Base-by-base conservation (phyloP, 2,888 invertebrate species). In the Drosophila multiciliata region DNA sequence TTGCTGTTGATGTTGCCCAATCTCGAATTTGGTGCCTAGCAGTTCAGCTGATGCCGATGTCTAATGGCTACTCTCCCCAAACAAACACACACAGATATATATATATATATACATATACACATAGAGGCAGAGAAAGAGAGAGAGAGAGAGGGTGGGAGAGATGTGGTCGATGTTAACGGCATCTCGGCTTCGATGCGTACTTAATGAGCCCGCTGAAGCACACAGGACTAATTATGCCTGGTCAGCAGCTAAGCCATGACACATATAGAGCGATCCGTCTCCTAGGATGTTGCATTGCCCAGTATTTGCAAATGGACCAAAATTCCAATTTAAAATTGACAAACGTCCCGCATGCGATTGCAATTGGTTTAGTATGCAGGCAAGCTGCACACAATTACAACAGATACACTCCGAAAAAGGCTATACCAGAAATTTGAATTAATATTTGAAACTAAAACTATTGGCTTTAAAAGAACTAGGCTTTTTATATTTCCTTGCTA, bases 281-380 rank as follows among this genome's bases (percentile, higher is more conserved):
- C 55, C 54, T 12, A n/a, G 58, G 12, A 9, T 45, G 12, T 33
- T 23, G 20, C 53, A 63, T 55, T 63, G 50, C 53, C 36, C 33
- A 54, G 32, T 59, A 71, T 64, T 75, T 66, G 40, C 58, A 70
- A 76, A 68, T 71, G 62, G 50, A 33, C 38, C 61, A 58, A 80
- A 83, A 80, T 73, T 79, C 77, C 73, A 55, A 86, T 78, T 72
- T 80, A 75, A 82, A 84, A 87, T 80, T 82, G 73, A 75, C 75
- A 75, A 67, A 59, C 64, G 48, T 49, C 42, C 35, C 40, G 38
- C 62, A 60, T 36, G 55, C 45, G 38, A 62, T 38, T 35, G 8
- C 50, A 50, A 36, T 29, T 55, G 48, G 12, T 20, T 42, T 23
- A 60, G 33, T 29, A 66, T 53, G 66, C 54, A 53, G 29, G 26